Base-by-base conservation (phyloP, 2,888 invertebrate species). In the Calliphora vomitoria region DNA sequence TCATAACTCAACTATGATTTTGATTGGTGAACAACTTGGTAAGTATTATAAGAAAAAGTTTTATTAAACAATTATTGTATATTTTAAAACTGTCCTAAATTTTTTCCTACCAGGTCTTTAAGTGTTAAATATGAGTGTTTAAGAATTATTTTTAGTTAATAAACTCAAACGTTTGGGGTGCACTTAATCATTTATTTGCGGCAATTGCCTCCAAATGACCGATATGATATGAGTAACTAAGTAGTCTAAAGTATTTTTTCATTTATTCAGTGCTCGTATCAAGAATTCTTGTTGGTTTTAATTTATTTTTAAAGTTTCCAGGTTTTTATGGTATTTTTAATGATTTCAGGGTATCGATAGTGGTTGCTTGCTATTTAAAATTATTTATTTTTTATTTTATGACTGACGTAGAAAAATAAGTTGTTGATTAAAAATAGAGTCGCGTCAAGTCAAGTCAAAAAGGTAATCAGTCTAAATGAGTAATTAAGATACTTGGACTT, bases 401-500 rank as follows among this genome's bases (percentile, higher is more conserved):
- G 64, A 41, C 41, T 53, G 66, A 55, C 3, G 20, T 44, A 53
- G 13, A 72, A 62, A 72, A 62, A 41, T 6, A 41, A 53, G 44
- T 35, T 18, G 13, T 38, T 62, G 66, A 74, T 82, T 66, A 68
- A 18, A 38, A 50, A 75, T 75, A 35, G 8, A 44, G 20, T 64
- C 44, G 41, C 11, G 38, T 5, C 47, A 44, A 69, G 44, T 66
- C 47, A 66, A 75, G 68, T 69, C 53, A 55, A 60, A 62, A 75
- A 85, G 83, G 78, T 79, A 87, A 87, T 85, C 84, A 69, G 44
- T 47, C 69, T 35, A 62, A 82, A 69, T 82, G 72, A 64, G 76
- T 84, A 82, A 87, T 85, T 87, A 75, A 84, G 82, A 74, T 78
- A 81, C 38, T 84, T 66, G 68, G 69, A 35, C 44, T 75, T 82